Conservation (phyloP, 2,888 invertebrate genomes). For the Aporophyla nigra region DNA sequence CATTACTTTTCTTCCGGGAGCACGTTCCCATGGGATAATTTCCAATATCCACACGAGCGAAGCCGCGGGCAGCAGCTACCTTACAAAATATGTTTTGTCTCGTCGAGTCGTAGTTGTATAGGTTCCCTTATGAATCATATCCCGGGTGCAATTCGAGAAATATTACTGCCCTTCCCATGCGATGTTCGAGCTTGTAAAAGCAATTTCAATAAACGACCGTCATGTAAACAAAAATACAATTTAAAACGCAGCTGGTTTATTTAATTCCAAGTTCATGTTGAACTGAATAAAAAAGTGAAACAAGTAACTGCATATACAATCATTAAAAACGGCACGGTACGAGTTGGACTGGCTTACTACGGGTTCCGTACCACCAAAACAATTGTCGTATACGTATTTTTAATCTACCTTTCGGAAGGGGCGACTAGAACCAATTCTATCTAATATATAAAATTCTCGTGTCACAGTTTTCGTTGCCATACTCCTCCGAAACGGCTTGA, state of each 20-base stretch:
- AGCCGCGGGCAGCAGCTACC: too few relatives aligned
- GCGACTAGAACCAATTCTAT: too few relatives aligned
- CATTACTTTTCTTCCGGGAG: too few relatives aligned
- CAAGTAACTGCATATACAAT: slow-evolving; percentile 39
- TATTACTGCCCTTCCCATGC: background rate
- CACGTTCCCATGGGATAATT: too few relatives aligned
- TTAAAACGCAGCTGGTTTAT: slow-evolving; percentile 44
- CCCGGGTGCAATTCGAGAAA: background rate
- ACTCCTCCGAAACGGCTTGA: too few relatives aligned
- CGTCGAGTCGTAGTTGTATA: background rate
- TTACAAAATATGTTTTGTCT: background rate
- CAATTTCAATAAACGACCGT: slow-evolving; percentile 21
- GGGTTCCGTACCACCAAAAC: slow-evolving; percentile 1
- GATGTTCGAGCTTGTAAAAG: slow-evolving; percentile 22
- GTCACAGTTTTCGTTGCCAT: too few relatives aligned
- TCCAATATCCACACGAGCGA: too few relatives aligned
- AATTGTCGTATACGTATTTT: background rate
- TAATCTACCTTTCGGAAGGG: too few relatives aligned
- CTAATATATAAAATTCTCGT: too few relatives aligned
- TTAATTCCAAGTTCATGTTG: slow-evolving; percentile 47
- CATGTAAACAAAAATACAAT: slow-evolving; percentile 39
- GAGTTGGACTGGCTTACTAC: fast-evolving
- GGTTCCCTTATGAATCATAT: background rate
- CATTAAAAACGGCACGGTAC: slow-evolving; percentile 18
- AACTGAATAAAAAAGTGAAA: slow-evolving; percentile 53